Evolutionary conservation across 2,888 invertebrate genomes (phyloP), one percentile per base, ranked within the genome.

Genomic region (Agrotis clavis): DNA sequence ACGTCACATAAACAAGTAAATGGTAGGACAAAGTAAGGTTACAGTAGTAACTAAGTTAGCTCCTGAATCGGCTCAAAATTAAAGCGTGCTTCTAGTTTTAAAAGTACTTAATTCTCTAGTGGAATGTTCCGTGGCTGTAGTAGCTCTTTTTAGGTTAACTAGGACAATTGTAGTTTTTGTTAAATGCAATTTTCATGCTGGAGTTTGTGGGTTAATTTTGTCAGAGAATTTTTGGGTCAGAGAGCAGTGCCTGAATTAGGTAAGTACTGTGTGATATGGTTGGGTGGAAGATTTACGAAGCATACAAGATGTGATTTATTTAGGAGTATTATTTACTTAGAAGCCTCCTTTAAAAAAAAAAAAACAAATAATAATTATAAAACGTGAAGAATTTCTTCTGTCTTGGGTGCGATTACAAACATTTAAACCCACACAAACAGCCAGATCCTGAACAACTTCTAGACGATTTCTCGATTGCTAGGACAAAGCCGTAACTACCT

Each of bases 61-160:
- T 53, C 53, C 62, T 60, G 47, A 74, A 74, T 59, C 66, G 2
- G 9, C 69, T 61, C 41, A 66, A 77, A 64, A 78, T 78, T 61
- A 69, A 70, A 79, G 59, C 73, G 60, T 67, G 53, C 72, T 72
- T 21, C 41, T 54, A 66, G 75, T 72, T 68, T 74, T 48, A 71
- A 70, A 72, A 60, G 54, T 59, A 67, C 66, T 67, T 62, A 69
- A 79, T 74, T 76, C 67, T 83, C 71, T 54, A 47, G 45, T 48
- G 71, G 6, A 53, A 57, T 54, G 69, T 61, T 68, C 50, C n/a
- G 25, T 41, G 14, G 16, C 7, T 35, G 53, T 16, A 41, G 41
- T 47, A 53, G 47, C 30, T 50, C 53, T 74, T 77, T 77, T 78
- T 66, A 21, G 48, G 67, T 79, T 66, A 81, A 79, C 61, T 65